Conservation (phyloP, 2,888 invertebrate species). For the Agrochola litura region DNA sequence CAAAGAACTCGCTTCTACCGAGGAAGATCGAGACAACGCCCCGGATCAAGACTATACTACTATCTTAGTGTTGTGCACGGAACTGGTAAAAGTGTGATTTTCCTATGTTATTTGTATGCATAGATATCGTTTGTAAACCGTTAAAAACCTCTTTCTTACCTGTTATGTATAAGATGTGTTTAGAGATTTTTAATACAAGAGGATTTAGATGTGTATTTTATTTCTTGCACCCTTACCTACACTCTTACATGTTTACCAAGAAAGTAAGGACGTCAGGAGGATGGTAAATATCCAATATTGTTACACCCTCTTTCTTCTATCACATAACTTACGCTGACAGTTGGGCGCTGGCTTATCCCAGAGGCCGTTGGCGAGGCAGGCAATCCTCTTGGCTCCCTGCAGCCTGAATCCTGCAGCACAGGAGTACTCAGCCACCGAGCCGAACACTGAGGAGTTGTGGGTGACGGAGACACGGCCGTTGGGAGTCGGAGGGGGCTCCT, state of each 20-base stretch:
- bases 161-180: neutral
- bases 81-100: neutral
- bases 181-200: neutral
- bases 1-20: neutral
- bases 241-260: neutral
- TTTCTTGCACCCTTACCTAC: neutral
- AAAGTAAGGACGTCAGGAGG: neutral
- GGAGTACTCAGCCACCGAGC: constrained; percentile 94
- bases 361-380: constrained; percentile 94
- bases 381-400: constrained; percentile 92
- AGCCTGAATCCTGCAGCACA: constrained; percentile 93
- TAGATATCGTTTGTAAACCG: neutral
- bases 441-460: constrained; percentile 92
- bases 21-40: neutral
- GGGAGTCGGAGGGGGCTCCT: constrained; percentile 91
- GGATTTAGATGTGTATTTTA: neutral
- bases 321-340: constrained; percentile 91
- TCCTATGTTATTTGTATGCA: too few species aligned
- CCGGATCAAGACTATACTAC: neutral
- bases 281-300: neutral
- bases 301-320: neutral
- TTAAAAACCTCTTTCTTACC: neutral
- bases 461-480: constrained; percentile 90
- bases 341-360: constrained; percentile 95
- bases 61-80: constrained; percentile 3